Conservation (phyloP, 2,888 invertebrate species). For the Lithophane semibrunnea region DNA sequence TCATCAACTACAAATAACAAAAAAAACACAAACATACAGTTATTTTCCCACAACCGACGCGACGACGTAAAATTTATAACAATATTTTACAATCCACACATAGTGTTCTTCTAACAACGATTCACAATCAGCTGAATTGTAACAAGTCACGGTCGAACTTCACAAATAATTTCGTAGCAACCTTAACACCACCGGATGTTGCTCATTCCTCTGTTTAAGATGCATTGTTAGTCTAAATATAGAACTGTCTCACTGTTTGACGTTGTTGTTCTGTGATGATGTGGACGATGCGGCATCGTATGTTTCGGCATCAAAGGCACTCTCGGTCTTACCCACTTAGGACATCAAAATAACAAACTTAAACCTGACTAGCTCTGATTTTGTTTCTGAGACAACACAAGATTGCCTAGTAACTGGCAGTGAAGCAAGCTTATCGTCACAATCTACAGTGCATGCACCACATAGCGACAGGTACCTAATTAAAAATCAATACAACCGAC, state of each 20-base stretch:
- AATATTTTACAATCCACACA: neutral
- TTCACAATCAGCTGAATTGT: neutral
- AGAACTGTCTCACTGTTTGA: conserved; percentile 29
- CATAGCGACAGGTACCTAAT: conserved; percentile 38
- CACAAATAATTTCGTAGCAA: conserved; percentile 21
- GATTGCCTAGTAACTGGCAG: conserved; percentile 5
- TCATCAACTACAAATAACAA: neutral
- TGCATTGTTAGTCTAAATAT: conserved; percentile 61
- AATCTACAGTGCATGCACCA: neutral
- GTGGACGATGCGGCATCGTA: neutral
- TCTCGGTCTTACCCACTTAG: neutral
- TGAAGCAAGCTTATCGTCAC: neutral
- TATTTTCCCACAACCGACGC: conserved; percentile 12
- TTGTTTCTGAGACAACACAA: conserved; percentile 1
- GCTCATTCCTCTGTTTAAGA: conserved; percentile 53
- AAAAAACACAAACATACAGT: neutral
- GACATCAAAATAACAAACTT: neutral
- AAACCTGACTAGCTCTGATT: neutral
- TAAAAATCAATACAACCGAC: conserved; percentile 55
- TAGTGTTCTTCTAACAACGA: neutral
- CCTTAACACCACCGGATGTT: conserved; percentile 55
- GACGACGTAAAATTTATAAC: neutral
- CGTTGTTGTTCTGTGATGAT: conserved; percentile 9
- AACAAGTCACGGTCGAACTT: neutral
- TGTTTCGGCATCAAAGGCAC: neutral